Evolutionary conservation across 2,888 invertebrate genomes (phyloP), one percentile per base, ranked within the genome.

Genomic region (Rhogogaster chlorosoma): DNA sequence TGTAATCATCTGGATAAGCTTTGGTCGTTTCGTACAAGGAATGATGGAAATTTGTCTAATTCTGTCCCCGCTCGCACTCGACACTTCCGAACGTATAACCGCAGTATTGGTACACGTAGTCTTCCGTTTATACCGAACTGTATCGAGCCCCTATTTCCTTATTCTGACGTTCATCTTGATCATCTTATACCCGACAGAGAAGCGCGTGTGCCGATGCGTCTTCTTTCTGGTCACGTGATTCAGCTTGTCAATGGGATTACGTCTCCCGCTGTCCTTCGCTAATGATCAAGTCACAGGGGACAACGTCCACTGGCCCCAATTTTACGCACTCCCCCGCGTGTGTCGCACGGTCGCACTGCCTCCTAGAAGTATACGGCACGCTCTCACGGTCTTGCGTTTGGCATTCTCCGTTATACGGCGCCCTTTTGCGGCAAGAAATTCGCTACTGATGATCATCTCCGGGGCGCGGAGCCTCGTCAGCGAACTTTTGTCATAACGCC

Each of bases 401-500:
- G 36, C 61, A 1, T n/a, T 61, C 26, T 36, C 22, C 32, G 45
- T 45, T 45, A 45, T 36, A 22, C 22, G 57, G 36, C 38, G 42
- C 57, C 80, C 61, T 80, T 80, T 80, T 32, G 80, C 61, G 61
- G 80, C 57, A 67, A 38, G 67, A 42, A 83, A 83, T 67, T 83
- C 83, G 45, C 83, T 38, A 67, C 83, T 29, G 83, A 67, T 83
- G 83, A 67, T 83, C 83, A 83, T 70, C 83, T 83, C 70, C 70
- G 45, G 83, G 49, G 38, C 67, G 29, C 45, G 45, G 45, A 83
- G 70, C 67, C 42, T 83, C 83, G 83, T 83, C 83, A 70, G 83
- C 83, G 49, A 83, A 83, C 83, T 83, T 83, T 83, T 83, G 83
- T 83, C 83, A 83, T 83, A 83, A 83, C 83, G 83, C 83, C 83